Base-by-base conservation (phyloP, 1,140 invertebrate genomes). In the Ptiloglossa arizonensis region DNA sequence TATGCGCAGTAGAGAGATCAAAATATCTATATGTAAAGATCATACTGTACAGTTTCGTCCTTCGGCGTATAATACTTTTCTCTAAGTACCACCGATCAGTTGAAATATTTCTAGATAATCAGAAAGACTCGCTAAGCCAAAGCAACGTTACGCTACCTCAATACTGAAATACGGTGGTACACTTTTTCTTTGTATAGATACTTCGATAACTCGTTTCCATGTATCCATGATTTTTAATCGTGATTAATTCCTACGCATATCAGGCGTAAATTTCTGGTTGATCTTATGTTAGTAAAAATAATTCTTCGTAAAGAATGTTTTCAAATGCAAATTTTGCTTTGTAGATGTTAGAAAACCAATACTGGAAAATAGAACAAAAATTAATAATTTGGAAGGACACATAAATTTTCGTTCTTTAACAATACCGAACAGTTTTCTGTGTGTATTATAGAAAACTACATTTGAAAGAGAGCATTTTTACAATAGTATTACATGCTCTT, bases 141-240 rank as follows among this genome's bases (percentile, higher is more conserved):
- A 85, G 74, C 66, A 85, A 84, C 59, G 41, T 81, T 84, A 71
- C 75, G 50, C 82, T 85, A 85, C 82, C 73, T 84, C 74, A 81
- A 50, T 81, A 67, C 62, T 75, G 56, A 84, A 70, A 41, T 46
- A 54, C 52, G 57, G 29, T 84, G 60, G 69, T 84, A 81, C 62
- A n/a, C 57, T 52, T 81, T 24, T 71, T 77, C 50, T 69, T 44
- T 46, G 38, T 59, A 63, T 44, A 70, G 27, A 72, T 56, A 41
- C 44, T 35, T 83, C 52, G 50, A 68, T 46, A 44, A 70, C 52
- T 60, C 22, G 19, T 68, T 48, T 9, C 38, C 32, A 56, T 57
- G 57, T 29, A 44, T 19, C 27, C 29, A 35, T 76, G 2, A 52
- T 59, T 63, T 35, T 29, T n/a, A 22, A 44, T 29, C 3, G 29